These are phyloP conservation scores for Cryptocephalus primarius DNA, from an alignment of 2,888 invertebrate genomes.

Conservation along the genomic window DNA sequence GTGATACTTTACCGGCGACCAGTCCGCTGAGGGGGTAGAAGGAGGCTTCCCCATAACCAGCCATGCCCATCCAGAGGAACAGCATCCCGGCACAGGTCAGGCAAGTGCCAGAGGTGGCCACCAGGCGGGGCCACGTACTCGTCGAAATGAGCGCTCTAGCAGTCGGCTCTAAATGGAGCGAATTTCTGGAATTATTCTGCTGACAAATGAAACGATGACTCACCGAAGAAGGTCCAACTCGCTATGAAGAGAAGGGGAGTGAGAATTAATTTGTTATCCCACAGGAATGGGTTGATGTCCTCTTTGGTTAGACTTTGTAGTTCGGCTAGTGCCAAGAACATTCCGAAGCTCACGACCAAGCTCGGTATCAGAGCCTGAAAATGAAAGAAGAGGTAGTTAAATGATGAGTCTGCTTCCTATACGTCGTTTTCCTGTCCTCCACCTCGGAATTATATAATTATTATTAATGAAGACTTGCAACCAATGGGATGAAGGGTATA, in stretches of 20 bases:
- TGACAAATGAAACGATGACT: too few species aligned
- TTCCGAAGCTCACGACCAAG: conserved; percentile 43
- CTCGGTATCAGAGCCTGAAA: conserved; percentile 42
- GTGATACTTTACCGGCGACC: conserved; percentile 28
- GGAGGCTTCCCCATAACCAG: conserved; percentile 13
- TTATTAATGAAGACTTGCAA: too few species aligned
- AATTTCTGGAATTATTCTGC: too few species aligned
- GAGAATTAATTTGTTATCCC: conserved; percentile 48
- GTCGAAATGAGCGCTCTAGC: conserved; percentile 44
- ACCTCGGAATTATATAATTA: too few species aligned
- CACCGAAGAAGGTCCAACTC: conserved; percentile 44
- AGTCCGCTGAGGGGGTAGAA: conserved; percentile 35
- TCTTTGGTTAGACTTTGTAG: conserved; percentile 38
- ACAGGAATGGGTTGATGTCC: conserved; percentile 37
- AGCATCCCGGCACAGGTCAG: conserved; percentile 47
- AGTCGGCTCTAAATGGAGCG: conserved; percentile 44
- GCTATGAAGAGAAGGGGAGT: conserved; percentile 50
- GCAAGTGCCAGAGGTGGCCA: conserved; percentile 46
- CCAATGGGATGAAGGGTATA: too few species aligned
- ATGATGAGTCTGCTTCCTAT: too few species aligned
- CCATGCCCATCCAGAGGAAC: conserved; percentile 37
- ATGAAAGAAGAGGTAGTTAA: too few species aligned
- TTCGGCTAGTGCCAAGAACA: conserved; percentile 43
- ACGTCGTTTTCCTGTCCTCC: too few species aligned
- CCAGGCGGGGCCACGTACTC: conserved; percentile 48